Evolutionary conservation across 1,140 invertebrate genomes (phyloP).

Genomic region (Drosophila yakuba): DNA sequence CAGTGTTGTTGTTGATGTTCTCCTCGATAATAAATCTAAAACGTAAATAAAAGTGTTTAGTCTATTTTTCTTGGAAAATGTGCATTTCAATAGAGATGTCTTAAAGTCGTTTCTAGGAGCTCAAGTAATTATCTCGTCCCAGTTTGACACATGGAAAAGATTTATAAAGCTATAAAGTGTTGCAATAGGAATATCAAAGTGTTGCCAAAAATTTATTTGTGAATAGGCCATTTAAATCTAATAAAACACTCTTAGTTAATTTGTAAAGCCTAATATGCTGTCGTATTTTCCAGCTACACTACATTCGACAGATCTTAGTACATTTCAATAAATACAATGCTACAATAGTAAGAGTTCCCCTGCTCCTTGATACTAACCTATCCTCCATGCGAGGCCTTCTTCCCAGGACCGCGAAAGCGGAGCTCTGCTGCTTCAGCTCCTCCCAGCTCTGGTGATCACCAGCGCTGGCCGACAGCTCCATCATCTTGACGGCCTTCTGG

Average conservation of each 20-base stretch:
- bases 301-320: too few relatives aligned
- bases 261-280: too few relatives aligned
- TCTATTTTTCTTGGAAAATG: not conserved
- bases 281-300: too few relatives aligned
- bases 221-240: not conserved
- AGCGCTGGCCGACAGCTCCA: constrained; percentile 85
- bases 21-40: constrained; percentile 90
- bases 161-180: not conserved
- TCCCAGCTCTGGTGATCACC: constrained; percentile 90
- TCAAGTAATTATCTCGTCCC: not conserved
- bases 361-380: constrained; percentile 82
- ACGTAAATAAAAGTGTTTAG: not conserved
- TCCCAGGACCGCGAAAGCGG: constrained; percentile 95
- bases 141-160: constrained; percentile 7
- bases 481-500: constrained; percentile 84
- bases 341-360: too few relatives aligned
- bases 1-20: constrained; percentile 89
- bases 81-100: not conserved
- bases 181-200: not conserved
- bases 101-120: not conserved
- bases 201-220: not conserved
- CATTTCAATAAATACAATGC: not conserved
- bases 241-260: not conserved
- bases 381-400: constrained; percentile 96
- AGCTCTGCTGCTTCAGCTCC: constrained; percentile 89